Percentiles rank a stretch among this genome's conserved stretches.
These are phyloP conservation scores for Cephus rjabovi DNA, from an alignment of 2,888 invertebrate genomes.

Conservation along the genomic window DNA sequence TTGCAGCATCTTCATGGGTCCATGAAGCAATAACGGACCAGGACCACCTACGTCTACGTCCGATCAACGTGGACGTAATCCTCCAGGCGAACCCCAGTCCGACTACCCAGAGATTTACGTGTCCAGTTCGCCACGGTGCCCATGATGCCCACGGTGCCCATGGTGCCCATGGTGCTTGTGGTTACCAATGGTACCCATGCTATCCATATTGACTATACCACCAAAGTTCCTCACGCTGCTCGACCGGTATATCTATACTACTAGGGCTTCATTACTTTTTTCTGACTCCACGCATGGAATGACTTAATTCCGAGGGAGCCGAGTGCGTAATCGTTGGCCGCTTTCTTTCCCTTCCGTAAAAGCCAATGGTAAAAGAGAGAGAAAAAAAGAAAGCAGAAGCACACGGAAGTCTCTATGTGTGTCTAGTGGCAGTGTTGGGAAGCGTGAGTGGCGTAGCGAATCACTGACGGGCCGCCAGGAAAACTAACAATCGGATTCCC, in stretches of 20 bases:
- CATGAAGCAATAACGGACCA: too few relatives aligned
- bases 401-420: conserved; percentile 17
- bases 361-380: conserved; percentile 16
- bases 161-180: conserved; percentile 15
- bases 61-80: too few relatives aligned
- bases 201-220: neutral
- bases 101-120: conserved; percentile 2
- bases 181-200: conserved; percentile 20
- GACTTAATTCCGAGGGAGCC: conserved; percentile 37
- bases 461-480: conserved; percentile 40
- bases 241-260: neutral
- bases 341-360: conserved; percentile 3
- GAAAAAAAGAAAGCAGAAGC: conserved; percentile 21
- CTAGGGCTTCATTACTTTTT: conserved; percentile 49
- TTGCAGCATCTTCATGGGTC: too few relatives aligned
- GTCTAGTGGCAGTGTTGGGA: too few relatives aligned
- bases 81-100: neutral
- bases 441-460: conserved; percentile 43
- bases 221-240: too few relatives aligned
- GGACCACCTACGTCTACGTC: too few relatives aligned
- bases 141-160: conserved; percentile 19
- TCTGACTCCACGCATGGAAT: conserved; percentile 35
- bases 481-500: conserved; percentile 46
- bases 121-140: conserved; percentile 38
- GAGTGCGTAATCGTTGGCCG: too few relatives aligned